A percentile compares a stretch with the other conserved stretches of the same genome.
These are phyloP conservation scores for Stomorhina lunata DNA, from an alignment of 2,888 invertebrate species.

Conservation along the genomic window DNA sequence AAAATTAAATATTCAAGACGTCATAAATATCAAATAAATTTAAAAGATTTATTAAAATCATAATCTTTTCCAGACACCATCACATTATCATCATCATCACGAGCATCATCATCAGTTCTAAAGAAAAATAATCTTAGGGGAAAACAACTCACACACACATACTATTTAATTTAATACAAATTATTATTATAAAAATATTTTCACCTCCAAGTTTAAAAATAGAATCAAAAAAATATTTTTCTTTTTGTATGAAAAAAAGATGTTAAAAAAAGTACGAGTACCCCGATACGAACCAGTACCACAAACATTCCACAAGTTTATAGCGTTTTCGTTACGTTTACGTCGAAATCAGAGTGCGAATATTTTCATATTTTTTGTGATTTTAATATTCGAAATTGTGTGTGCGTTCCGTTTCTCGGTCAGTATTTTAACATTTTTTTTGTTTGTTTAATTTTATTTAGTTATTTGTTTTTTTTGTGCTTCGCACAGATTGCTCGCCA, in stretches of 20 bases:
- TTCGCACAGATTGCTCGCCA: constrained; percentile 30
- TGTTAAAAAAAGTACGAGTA: background rate
- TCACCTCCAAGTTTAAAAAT: constrained; percentile 31
- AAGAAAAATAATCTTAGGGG: background rate
- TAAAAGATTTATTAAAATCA: background rate
- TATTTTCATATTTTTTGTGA: too few relatives aligned
- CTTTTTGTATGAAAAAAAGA: too few relatives aligned
- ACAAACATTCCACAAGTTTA: constrained; percentile 5
- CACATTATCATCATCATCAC: background rate
- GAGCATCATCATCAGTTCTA: background rate
- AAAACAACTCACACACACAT: background rate
- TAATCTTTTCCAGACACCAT: constrained; percentile 4
- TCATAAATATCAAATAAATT: constrained; percentile 7
- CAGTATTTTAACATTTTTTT: constrained; percentile 45
- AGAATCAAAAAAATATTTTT: background rate
- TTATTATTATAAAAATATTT: constrained; percentile 10
- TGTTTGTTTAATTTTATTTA: constrained; percentile 25
- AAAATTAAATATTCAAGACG: background rate
- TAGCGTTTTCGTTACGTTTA: background rate
- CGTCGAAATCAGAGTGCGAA: background rate
- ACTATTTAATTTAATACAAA: too few relatives aligned
- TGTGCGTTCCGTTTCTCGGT: constrained; percentile 47
- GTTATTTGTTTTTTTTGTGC: constrained; percentile 12
- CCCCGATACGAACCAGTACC: background rate
- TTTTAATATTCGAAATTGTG: background rate